phyloP scores from a whole-genome alignment of 2,113 vertebrate genomes.

The Sporophila hypoxantha region DNA sequence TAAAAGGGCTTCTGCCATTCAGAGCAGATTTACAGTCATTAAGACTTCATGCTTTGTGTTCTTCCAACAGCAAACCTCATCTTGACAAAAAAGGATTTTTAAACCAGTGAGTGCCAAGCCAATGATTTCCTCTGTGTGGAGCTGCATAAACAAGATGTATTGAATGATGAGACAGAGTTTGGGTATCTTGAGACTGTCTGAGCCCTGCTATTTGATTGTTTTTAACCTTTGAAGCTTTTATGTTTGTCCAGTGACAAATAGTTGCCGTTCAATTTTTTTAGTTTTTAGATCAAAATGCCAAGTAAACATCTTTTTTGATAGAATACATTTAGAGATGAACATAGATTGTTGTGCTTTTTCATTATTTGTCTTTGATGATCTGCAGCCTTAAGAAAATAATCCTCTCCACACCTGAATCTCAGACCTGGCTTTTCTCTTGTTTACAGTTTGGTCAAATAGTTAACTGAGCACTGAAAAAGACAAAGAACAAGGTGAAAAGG shows the following conservation, averaged over 20 bases:
- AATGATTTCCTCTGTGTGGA: neutral
- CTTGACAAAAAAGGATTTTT: neutral
- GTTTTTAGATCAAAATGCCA: neutral
- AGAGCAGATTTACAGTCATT: neutral
- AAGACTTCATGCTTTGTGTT: neutral
- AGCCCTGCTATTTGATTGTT: neutral
- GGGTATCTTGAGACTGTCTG: neutral
- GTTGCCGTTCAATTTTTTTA: neutral
- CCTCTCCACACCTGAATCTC: neutral
- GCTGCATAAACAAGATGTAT: neutral
- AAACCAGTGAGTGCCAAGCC: neutral
- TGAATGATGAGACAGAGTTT: neutral
- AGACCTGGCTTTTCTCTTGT: neutral
- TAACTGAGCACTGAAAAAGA: neutral
- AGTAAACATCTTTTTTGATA: neutral
- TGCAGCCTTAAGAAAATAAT: constrained; percentile 16
- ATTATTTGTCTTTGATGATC: neutral
- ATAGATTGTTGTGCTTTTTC: neutral
- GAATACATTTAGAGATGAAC: neutral
- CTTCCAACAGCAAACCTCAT: neutral
- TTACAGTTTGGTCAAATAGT: neutral
- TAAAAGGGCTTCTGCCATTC: neutral
- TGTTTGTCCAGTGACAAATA: neutral
- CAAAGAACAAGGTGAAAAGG: neutral
- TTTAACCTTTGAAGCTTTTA: neutral